A percentile compares a stretch with the other conserved stretches of the same genome.
Conservation (phyloP, 1,140 invertebrate genomes). For the Tetramorium alpestre region DNA sequence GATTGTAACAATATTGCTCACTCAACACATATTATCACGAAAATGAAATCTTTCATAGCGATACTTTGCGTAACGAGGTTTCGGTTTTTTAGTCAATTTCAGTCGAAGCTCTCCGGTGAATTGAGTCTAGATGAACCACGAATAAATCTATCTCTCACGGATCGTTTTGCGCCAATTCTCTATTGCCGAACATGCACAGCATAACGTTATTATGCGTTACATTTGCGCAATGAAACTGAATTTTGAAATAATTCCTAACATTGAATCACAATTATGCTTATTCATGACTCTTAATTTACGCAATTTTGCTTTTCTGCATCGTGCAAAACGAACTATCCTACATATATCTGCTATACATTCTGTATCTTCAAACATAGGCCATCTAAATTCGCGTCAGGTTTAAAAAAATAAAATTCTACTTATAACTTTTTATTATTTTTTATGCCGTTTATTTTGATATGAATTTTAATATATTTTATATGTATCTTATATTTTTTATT, state of each 20-base stretch:
- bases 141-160: conserved; percentile 25
- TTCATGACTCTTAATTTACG: conserved; percentile 13
- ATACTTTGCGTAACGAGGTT: not conserved
- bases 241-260: not conserved
- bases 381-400: too few species aligned
- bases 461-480: too few species aligned
- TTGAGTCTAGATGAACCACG: not conserved
- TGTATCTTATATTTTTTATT: not conserved
- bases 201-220: conserved; percentile 14
- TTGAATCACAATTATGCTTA: conserved; percentile 2
- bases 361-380: too few species aligned
- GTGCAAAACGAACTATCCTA: not conserved
- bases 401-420: too few species aligned
- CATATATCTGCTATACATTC: too few species aligned
- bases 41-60: conserved; percentile 26
- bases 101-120: not conserved
- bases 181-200: not conserved
- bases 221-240: not conserved
- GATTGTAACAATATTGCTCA: not conserved
- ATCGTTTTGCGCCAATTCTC: not conserved
- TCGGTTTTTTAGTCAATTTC: conserved; percentile 36
- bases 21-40: not conserved
- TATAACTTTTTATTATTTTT: too few species aligned
- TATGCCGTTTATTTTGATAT: too few species aligned
- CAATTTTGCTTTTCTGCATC: not conserved